Percentiles rank a stretch among this genome's conserved stretches.
Evolutionary conservation across 2,797 vertebrate species (phyloP).

Genomic region (Spea hammondii): DNA sequence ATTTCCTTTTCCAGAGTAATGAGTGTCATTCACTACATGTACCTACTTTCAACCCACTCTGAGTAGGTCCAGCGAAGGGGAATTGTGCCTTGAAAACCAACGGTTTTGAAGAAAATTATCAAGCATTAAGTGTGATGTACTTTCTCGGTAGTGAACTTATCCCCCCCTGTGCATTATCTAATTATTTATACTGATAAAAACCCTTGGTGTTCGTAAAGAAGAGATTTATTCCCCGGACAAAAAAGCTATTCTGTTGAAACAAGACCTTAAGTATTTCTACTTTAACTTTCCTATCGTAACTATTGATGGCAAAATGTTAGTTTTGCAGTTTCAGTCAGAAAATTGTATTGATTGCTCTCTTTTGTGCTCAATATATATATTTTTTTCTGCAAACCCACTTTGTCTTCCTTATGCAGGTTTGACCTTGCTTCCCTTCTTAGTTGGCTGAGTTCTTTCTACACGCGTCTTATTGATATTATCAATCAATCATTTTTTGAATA

Average conservation of each 20-base stretch:
- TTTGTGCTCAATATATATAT: conserved; percentile 36
- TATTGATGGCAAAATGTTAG: conserved; percentile 29
- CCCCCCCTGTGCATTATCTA: conserved; percentile 19
- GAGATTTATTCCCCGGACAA: conserved; percentile 28
- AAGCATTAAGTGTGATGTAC: conserved; percentile 9
- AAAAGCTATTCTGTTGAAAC: conserved; percentile 29
- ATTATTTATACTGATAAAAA: conserved; percentile 24
- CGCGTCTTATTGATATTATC: conserved; percentile 50
- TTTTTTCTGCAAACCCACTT: conserved; percentile 15
- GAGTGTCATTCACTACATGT: not conserved
- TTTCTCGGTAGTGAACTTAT: conserved; percentile 24
- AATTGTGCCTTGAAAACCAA: conserved; percentile 2
- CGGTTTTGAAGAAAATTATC: conserved; percentile 25
- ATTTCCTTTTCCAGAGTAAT: not conserved
- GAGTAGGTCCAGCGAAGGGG: not conserved
- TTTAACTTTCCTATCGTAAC: conserved; percentile 34
- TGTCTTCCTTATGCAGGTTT: conserved; percentile 39
- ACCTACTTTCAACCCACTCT: conserved; percentile 12
- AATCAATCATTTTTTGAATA: conserved; percentile 52
- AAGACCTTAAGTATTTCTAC: conserved; percentile 21
- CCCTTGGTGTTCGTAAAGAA: not conserved
- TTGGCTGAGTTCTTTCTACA: conserved; percentile 40
- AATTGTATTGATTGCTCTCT: conserved; percentile 35
- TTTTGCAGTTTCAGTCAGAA: conserved; percentile 4
- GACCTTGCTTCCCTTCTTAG: conserved; percentile 41